These are phyloP conservation scores for Heterotilapia buettikoferi DNA, from an alignment of 2,113 vertebrate species.

Conservation along the genomic window DNA sequence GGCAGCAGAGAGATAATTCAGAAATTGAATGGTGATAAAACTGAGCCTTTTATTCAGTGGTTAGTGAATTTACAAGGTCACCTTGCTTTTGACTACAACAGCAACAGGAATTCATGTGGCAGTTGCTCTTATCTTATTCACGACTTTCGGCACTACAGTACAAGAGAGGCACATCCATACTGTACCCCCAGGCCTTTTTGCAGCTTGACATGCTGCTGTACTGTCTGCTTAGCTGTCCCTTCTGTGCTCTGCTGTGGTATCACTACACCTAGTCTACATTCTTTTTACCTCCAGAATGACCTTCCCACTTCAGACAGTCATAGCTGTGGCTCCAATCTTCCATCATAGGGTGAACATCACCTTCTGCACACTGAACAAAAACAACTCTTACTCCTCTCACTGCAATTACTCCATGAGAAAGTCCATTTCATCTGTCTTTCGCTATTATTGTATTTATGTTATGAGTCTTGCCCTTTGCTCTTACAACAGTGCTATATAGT, in stretches of 20 bases:
- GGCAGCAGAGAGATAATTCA: conserved; percentile 16
- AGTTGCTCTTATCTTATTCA: conserved; percentile 5
- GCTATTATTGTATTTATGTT: neutral
- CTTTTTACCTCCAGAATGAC: neutral
- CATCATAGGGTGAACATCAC: neutral
- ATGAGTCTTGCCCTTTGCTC: neutral
- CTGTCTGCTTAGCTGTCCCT: neutral
- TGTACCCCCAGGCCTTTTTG: neutral
- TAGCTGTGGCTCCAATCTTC: neutral
- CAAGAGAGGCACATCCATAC: neutral
- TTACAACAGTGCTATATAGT: neutral
- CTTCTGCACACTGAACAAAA: neutral
- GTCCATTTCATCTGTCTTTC: neutral
- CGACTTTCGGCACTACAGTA: neutral
- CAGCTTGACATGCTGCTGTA: neutral
- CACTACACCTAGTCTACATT: neutral
- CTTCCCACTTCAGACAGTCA: neutral
- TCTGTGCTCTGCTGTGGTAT: neutral
- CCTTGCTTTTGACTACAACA: conserved; percentile 27
- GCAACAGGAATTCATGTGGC: conserved; percentile 9
- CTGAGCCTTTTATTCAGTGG: conserved; percentile 12
- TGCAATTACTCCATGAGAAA: neutral
- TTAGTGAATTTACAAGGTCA: conserved; percentile 44
- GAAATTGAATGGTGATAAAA: conserved; percentile 29
- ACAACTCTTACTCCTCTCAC: neutral